Percentiles rank a stretch among this genome's conserved stretches.
phyloP scores from a whole-genome alignment of 2,113 vertebrate species.

The Lasiurus borealis region DNA sequence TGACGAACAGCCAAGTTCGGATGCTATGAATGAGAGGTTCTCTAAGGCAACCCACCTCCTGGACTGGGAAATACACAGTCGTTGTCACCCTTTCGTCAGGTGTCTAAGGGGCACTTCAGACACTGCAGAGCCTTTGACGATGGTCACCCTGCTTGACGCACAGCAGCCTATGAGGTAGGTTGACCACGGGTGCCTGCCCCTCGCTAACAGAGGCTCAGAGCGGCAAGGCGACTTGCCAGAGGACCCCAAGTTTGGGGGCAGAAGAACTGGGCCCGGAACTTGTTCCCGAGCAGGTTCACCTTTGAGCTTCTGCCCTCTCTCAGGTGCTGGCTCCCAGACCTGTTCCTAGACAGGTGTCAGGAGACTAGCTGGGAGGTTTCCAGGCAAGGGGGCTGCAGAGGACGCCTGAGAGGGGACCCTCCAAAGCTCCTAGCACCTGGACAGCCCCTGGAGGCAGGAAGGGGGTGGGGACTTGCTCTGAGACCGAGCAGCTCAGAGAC shows the following conservation, averaged over 20 bases:
- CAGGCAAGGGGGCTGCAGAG: not conserved
- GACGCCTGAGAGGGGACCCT: not conserved
- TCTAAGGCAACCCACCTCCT: not conserved
- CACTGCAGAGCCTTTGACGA: not conserved
- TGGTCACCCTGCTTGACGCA: not conserved
- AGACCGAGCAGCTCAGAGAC: not conserved
- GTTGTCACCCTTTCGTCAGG: not conserved
- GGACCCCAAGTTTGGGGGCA: rapidly evolving
- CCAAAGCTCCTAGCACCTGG: not conserved
- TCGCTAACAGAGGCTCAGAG: not conserved
- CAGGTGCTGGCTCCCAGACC: not conserved
- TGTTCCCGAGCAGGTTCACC: not conserved
- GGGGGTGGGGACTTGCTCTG: not conserved
- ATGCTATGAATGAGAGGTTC: not conserved
- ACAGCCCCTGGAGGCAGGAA: not conserved
- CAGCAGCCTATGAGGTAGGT: not conserved
- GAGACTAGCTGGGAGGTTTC: not conserved
- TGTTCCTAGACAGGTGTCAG: not conserved
- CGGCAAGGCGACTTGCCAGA: not conserved
- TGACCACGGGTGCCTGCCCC: not conserved
- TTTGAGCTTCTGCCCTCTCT: not conserved
- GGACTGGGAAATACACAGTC: not conserved
- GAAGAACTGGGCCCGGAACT: not conserved
- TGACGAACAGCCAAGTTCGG: not conserved
- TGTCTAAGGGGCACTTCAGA: not conserved